Evolutionary conservation across 1,140 invertebrate genomes (phyloP).

Genomic region (Caenorhabditis briggsae): DNA sequence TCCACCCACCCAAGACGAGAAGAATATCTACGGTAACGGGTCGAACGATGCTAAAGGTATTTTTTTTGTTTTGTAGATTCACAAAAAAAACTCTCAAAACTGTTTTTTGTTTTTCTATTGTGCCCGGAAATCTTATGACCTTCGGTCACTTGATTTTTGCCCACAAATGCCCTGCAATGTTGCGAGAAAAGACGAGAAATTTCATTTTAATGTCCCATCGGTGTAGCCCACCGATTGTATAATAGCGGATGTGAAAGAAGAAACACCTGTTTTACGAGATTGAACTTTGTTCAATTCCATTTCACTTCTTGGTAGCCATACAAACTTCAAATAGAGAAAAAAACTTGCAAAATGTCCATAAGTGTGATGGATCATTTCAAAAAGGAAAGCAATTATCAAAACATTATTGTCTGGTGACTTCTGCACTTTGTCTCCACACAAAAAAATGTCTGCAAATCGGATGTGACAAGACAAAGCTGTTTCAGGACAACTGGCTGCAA

Average conservation of each 20-base stretch:
- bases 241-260: neutral
- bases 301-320: slow-evolving; percentile 19
- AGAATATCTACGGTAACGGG: slow-evolving; percentile 69
- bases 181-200: slow-evolving; percentile 5
- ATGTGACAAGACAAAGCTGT: slow-evolving; percentile 40
- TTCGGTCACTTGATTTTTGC: slow-evolving; percentile 42
- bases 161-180: slow-evolving; percentile 14
- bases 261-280: slow-evolving; percentile 34
- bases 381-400: slow-evolving; percentile 50
- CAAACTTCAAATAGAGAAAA: neutral
- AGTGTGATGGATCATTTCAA: slow-evolving; percentile 41
- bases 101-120: neutral
- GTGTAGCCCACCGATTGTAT: slow-evolving; percentile 29
- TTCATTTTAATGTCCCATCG: slow-evolving; percentile 5
- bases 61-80: neutral
- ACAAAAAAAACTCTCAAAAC: neutral
- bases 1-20: slow-evolving; percentile 63
- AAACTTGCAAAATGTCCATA: neutral
- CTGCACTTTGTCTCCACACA: neutral
- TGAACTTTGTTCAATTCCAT: slow-evolving; percentile 51
- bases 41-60: slow-evolving; percentile 73
- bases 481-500: slow-evolving; percentile 70
- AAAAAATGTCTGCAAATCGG: slow-evolving; percentile 3
- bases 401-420: neutral
- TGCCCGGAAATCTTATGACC: neutral